Evolutionary conservation across 2,113 vertebrate genomes (phyloP).

Genomic region (Mungos mungo): DNA sequence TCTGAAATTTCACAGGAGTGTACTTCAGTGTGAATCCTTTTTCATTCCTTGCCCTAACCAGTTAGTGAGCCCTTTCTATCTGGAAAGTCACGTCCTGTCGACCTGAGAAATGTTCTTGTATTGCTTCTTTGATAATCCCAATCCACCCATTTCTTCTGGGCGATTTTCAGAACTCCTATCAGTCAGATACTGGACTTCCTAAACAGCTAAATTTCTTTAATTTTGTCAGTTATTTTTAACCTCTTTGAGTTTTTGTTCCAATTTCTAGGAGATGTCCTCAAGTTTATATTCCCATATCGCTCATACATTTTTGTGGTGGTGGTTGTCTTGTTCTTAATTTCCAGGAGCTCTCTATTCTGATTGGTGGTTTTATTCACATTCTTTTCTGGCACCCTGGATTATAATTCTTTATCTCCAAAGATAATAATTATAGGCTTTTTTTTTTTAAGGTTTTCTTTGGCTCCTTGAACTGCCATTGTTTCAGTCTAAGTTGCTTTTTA

Average conservation of each 20-base stretch:
- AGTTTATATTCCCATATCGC: neutral
- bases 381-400: neutral
- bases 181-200: neutral
- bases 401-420: neutral
- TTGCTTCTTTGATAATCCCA: neutral
- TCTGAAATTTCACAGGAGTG: neutral
- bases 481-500: conserved; percentile 5
- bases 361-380: neutral
- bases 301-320: neutral
- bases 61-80: neutral
- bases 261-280: neutral
- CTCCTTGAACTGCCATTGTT: neutral
- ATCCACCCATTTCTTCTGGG: neutral
- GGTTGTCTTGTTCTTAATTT: neutral
- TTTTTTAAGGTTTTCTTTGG: neutral
- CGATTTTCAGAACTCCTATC: neutral
- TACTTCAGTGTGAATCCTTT: neutral
- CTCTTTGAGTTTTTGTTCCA: neutral
- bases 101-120: neutral
- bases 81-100: neutral
- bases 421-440: neutral
- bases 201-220: neutral
- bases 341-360: neutral
- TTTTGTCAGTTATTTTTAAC: neutral
- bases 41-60: neutral